Evolutionary conservation across 2,888 invertebrate genomes (phyloP), one percentile per base, ranked within the genome.

Genomic region (Acleris literana): DNA sequence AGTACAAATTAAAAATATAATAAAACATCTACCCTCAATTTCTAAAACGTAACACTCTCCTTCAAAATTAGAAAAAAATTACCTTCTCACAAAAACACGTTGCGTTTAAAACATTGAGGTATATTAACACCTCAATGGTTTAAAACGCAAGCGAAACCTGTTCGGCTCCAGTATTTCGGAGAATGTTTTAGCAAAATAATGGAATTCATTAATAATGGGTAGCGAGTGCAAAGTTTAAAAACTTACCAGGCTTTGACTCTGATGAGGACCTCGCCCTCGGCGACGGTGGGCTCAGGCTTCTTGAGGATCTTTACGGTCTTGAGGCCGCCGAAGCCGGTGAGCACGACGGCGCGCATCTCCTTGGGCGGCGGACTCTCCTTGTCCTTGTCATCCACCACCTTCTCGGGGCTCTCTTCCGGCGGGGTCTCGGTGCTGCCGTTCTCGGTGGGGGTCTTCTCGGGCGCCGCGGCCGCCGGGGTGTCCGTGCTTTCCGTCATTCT

Each of bases 241-340:
- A 95, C 97, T 96, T 82, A 97, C 97, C 97, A 97, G 80, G 97
- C 96, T 87, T 96, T 96, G 64, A 97, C 97, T 74, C 96, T 94
- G 80, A 97, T 96, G 68, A 97, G 93, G 70, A 97, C 96, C 87
- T 97, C 95, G 76, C 96, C 96, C 82, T 96, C 95, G 75, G 90
- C 93, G 64, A 94, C 83, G 74, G 94, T 89, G 49, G 96, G 96
- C 84, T 97, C 96, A 29, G 96, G 96, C 82, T 96, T 96, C 87
- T 95, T 96, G 79, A 95, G 93, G 73, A 96, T 95, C 92, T 97
- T 97, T 76, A 97, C 95, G 83, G 96, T 95, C 87, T 97, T 97
- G 70, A 97, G 93, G 52, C 97, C 97, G 49, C 97, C 97, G 88
- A 97, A 97, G 78, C 96, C 96, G 73, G 96, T 96, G 75, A 97